A percentile compares a stretch with the other conserved stretches of the same genome.
phyloP scores from a whole-genome alignment of 2,888 invertebrate species.

The Lymantria dispar region DNA sequence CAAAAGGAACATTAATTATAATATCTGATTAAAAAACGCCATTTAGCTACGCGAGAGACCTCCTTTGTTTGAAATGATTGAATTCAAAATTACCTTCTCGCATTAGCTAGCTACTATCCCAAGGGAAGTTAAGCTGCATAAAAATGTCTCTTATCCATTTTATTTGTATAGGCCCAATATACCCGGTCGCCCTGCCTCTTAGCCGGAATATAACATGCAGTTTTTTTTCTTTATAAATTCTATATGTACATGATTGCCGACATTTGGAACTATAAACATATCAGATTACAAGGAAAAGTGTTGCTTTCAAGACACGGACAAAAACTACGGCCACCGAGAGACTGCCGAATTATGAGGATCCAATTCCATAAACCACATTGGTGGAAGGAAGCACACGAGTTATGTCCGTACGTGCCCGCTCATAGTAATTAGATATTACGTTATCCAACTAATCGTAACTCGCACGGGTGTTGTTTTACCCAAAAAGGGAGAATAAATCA shows the following conservation, averaged over 20 bases:
- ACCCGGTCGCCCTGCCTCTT: constrained; percentile 5
- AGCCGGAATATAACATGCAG: constrained; percentile 26
- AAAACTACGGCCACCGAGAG: constrained; percentile 71
- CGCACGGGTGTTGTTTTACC: constrained; percentile 81
- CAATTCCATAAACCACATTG: constrained; percentile 81
- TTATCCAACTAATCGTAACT: constrained; percentile 77
- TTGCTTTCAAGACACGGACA: constrained; percentile 61
- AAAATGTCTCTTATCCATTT: constrained; percentile 46
- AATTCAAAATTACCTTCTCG: constrained; percentile 70
- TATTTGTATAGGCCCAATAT: constrained; percentile 46
- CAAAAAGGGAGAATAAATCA: constrained; percentile 80
- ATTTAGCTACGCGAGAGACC: constrained; percentile 76
- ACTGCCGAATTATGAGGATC: constrained; percentile 80
- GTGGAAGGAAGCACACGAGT: constrained; percentile 75
- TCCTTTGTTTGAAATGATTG: constrained; percentile 81
- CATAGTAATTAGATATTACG: constrained; percentile 82
- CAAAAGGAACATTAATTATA: constrained; percentile 84
- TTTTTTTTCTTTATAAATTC: constrained; percentile 39
- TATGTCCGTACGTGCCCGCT: constrained; percentile 77
- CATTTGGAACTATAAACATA: constrained; percentile 56
- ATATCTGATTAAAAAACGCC: constrained; percentile 83
- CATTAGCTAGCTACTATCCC: constrained; percentile 61
- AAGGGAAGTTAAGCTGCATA: constrained; percentile 49
- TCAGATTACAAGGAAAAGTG: constrained; percentile 65
- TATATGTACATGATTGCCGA: constrained; percentile 40